Evolutionary conservation across 1,140 invertebrate genomes (phyloP).

Genomic region (Hypsibius dujardini): DNA sequence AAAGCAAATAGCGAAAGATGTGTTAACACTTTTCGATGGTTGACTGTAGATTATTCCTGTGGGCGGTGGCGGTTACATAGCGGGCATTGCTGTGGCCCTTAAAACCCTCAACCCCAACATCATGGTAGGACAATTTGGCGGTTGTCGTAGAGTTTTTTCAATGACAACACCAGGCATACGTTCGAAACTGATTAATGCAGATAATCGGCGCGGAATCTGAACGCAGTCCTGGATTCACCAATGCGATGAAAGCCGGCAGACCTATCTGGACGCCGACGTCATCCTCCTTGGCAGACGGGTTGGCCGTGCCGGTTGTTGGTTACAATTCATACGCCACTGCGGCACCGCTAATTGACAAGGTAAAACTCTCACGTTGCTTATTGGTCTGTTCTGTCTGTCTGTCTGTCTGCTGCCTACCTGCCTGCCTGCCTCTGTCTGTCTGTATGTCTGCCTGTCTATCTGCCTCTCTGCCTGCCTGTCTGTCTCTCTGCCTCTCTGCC

Average conservation of each 20-base stretch:
- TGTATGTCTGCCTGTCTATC: no score
- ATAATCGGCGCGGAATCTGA: slow-evolving; percentile 69
- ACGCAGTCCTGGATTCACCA: slow-evolving; percentile 60
- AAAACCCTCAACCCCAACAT: slow-evolving; percentile 63
- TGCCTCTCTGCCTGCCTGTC: no score
- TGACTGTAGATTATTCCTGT: slow-evolving; percentile 47
- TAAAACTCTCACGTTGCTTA: slow-evolving; percentile 32
- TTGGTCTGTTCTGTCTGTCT: neutral
- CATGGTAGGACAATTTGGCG: slow-evolving; percentile 23
- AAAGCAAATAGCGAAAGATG: no score
- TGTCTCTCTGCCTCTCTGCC: no score
- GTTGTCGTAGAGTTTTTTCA: no score
- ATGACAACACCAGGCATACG: no score
- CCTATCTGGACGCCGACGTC: slow-evolving; percentile 48
- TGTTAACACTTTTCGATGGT: no score
- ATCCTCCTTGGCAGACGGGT: slow-evolving; percentile 66
- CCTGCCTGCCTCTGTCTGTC: no score
- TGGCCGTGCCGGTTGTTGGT: slow-evolving; percentile 72
- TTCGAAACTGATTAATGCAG: neutral
- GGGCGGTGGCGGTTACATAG: slow-evolving; percentile 71
- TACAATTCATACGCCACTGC: slow-evolving; percentile 68
- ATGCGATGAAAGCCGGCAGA: slow-evolving; percentile 49
- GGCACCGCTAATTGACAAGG: slow-evolving; percentile 55
- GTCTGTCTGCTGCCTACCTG: no score
- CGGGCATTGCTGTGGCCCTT: slow-evolving; percentile 63